Conservation (phyloP, 2,113 vertebrate genomes). For the Solea solea region DNA sequence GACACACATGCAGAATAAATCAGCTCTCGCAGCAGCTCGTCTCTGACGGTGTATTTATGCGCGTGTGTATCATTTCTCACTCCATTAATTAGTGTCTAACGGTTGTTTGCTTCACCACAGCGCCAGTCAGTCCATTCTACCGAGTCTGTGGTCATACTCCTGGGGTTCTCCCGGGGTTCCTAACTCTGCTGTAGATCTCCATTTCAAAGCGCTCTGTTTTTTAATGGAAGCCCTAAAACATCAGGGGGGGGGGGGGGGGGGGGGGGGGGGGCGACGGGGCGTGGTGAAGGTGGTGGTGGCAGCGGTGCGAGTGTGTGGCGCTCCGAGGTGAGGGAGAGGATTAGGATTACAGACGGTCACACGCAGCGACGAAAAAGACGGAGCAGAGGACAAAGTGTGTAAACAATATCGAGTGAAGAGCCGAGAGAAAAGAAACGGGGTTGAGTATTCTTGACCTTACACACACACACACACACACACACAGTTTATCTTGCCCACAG, state of each 20-base stretch:
- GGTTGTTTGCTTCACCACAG: constrained; percentile 19
- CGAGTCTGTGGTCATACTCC: constrained; percentile 4
- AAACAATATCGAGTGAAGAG: constrained; percentile 5
- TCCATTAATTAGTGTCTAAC: constrained; percentile 40
- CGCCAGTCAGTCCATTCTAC: constrained; percentile 30
- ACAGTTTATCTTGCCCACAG: constrained; percentile 21
- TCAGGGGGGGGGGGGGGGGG: not conserved
- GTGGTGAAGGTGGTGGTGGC: not conserved
- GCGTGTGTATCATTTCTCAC: constrained; percentile 33
- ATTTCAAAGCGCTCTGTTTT: constrained; percentile 49
- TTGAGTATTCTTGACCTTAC: constrained; percentile 15
- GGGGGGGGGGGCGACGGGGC: constrained; percentile 2
- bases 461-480: constrained; percentile 1
- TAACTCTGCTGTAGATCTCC: constrained; percentile 27
- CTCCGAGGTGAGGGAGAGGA: constrained; percentile 6
- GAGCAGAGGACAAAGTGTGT: constrained; percentile 23
- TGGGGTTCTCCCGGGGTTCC: constrained; percentile 17
- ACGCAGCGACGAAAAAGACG: not conserved
- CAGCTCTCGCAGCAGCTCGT: constrained; percentile 12
- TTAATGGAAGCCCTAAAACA: constrained; percentile 28
- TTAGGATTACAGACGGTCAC: constrained; percentile 37
- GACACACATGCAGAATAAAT: constrained; percentile 50
- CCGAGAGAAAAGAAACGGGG: constrained; percentile 7
- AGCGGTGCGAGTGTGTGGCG: constrained; percentile 5
- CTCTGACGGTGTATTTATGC: constrained; percentile 29